Evolutionary conservation across 35 echinoderm and acorn worm species (phyloP).

Genomic region (Anneissia japonica): DNA sequence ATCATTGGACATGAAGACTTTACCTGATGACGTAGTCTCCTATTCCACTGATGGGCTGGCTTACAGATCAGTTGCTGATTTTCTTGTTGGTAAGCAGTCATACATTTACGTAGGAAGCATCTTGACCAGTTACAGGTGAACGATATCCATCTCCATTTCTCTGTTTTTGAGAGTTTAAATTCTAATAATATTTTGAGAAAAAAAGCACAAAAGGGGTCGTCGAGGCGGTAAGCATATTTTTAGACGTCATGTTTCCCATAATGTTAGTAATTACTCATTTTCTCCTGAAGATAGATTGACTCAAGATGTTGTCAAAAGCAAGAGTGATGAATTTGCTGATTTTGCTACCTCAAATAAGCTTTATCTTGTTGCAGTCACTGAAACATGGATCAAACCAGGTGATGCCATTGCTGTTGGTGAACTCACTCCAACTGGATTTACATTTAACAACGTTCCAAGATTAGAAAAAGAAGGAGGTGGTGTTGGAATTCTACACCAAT

Average conservation of each 20-base stretch:
- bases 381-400: conserved; percentile 21
- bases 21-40: too few species aligned
- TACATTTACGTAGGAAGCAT: too few species aligned
- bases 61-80: too few species aligned
- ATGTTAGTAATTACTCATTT: not conserved
- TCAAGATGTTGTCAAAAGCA: too few species aligned
- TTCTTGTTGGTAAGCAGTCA: too few species aligned
- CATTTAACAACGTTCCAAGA: conserved; percentile 4
- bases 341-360: conserved; percentile 7
- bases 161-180: not conserved
- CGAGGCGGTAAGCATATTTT: not conserved
- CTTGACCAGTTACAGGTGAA: not conserved
- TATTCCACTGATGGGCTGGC: too few species aligned
- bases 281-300: not conserved
- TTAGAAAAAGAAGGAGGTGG: conserved; percentile 9
- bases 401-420: not conserved
- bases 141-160: not conserved
- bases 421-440: conserved; percentile 8
- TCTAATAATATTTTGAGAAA: not conserved
- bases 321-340: not conserved
- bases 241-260: not conserved
- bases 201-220: not conserved
- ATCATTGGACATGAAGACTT: too few species aligned
- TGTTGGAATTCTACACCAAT: conserved; percentile 23
- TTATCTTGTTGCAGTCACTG: conserved; percentile 16